phyloP scores from a whole-genome alignment of 2,888 invertebrate genomes.

The Trachelus tabidus region DNA sequence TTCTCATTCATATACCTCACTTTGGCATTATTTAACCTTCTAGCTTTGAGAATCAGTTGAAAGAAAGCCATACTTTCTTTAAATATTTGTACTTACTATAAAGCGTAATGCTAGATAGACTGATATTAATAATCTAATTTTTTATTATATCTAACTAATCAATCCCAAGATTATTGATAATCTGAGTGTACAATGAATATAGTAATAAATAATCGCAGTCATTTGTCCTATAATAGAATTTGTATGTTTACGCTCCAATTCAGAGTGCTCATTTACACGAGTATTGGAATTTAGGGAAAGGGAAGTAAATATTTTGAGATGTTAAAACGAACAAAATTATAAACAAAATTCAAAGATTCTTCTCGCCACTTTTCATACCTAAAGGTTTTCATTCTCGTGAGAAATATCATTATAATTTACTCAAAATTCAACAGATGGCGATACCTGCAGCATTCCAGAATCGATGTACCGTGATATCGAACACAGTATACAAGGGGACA shows the following conservation, averaged over 20 bases:
- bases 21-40: slow-evolving; percentile 68
- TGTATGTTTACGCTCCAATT: not conserved
- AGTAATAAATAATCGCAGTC: not conserved
- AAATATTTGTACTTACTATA: slow-evolving; percentile 2
- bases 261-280: not conserved
- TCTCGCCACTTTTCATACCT: too few relatives aligned
- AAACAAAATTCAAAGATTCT: too few relatives aligned
- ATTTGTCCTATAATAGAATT: not conserved
- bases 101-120: not conserved
- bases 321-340: too few relatives aligned
- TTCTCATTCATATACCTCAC: slow-evolving; percentile 71
- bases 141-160: not conserved
- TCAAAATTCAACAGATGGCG: not conserved
- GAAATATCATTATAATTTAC: not conserved
- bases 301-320: too few relatives aligned
- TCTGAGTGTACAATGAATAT: not conserved
- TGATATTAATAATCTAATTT: not conserved
- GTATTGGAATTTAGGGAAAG: not conserved
- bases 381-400: not conserved
- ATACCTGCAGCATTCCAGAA: not conserved
- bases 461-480: not conserved
- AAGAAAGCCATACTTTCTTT: slow-evolving; percentile 69
- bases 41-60: slow-evolving; percentile 70
- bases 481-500: not conserved
- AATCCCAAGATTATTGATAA: not conserved